These are phyloP conservation scores for Microctonus aethiopoides DNA, from an alignment of 2,888 invertebrate species.

Conservation along the genomic window DNA sequence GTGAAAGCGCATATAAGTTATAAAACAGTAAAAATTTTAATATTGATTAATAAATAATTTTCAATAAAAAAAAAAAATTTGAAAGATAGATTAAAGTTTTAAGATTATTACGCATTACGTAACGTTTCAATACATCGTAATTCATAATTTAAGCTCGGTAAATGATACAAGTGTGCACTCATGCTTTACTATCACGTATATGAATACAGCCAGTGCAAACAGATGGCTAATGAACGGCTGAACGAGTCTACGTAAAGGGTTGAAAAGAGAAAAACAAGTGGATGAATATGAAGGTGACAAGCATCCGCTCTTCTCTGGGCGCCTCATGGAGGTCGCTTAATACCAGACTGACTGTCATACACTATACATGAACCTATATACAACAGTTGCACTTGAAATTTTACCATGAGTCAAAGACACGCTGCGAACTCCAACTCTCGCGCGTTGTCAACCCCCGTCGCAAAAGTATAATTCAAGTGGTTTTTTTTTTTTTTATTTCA, in stretches of 20 bases:
- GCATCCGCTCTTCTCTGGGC: background rate
- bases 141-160: background rate
- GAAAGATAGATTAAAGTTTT: too few species aligned
- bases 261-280: background rate
- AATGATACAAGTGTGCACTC: background rate
- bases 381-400: background rate
- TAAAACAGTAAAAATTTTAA: too few species aligned
- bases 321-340: background rate
- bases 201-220: background rate
- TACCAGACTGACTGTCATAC: background rate
- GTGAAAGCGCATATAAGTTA: too few species aligned
- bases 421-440: background rate
- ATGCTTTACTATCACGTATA: background rate
- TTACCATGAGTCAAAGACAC: background rate
- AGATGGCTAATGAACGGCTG: constrained; percentile 52
- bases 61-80: too few species aligned
- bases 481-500: background rate
- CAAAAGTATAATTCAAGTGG: constrained; percentile 2
- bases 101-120: too few species aligned
- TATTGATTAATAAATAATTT: too few species aligned
- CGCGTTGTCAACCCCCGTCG: background rate
- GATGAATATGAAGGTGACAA: background rate
- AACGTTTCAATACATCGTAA: background rate
- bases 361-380: background rate
- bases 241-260: constrained; percentile 45